Conservation (phyloP, 1,140 invertebrate genomes). For the Bombus turneri region DNA sequence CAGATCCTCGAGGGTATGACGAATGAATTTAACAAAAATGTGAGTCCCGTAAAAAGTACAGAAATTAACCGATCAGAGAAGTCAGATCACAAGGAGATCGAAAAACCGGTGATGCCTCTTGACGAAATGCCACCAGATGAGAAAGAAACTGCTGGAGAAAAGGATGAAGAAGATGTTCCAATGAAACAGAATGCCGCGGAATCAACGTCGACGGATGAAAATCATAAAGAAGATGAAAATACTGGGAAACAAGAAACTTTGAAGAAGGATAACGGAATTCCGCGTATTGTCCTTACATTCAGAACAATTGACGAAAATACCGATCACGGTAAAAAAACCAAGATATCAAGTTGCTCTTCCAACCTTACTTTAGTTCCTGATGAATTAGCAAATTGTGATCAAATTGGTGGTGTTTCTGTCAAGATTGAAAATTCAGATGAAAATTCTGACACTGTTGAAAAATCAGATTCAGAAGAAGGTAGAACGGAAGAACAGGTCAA, state of each 20-base stretch:
- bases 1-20: conserved; percentile 82
- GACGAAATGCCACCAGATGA: conserved; percentile 25
- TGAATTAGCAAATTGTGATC: conserved; percentile 77
- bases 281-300: conserved; percentile 80
- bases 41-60: conserved; percentile 61
- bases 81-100: conserved; percentile 26
- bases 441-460: conserved; percentile 70
- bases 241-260: conserved; percentile 56
- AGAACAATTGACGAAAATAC: conserved; percentile 81
- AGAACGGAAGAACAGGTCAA: conserved; percentile 51
- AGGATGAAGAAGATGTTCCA: conserved; percentile 22
- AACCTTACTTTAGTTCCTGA: conserved; percentile 78
- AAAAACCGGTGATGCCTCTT: not conserved
- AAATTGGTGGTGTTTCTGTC: conserved; percentile 79
- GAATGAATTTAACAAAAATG: conserved; percentile 80
- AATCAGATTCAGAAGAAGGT: conserved; percentile 72
- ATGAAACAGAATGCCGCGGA: not conserved
- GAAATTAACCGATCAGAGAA: conserved; percentile 29
- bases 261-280: conserved; percentile 76
- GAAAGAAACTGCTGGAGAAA: conserved; percentile 33
- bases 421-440: conserved; percentile 79
- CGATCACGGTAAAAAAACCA: conserved; percentile 79
- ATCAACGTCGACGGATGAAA: conserved; percentile 42
- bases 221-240: conserved; percentile 61
- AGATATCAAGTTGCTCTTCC: conserved; percentile 79